A percentile compares a stretch with the other conserved stretches of the same genome.
phyloP scores from a whole-genome alignment of 2,888 invertebrate genomes.

The Melinopterus prodromus region DNA sequence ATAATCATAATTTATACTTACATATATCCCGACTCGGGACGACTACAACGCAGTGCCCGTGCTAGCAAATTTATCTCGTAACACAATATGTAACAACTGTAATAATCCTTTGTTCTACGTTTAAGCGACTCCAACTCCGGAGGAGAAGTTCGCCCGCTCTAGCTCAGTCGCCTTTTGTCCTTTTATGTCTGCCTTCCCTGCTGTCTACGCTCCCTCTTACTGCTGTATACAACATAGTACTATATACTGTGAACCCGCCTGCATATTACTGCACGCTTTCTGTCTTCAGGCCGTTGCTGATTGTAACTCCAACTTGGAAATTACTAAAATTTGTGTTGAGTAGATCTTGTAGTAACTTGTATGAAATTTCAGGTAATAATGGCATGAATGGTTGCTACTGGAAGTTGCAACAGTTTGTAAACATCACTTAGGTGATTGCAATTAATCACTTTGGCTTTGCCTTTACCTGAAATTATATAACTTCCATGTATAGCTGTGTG shows the following conservation, averaged over 20 bases:
- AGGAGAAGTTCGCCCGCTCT: neutral
- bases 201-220: neutral
- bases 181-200: neutral
- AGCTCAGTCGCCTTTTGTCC: constrained; percentile 4
- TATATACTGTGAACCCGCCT: neutral
- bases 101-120: constrained; percentile 18
- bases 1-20: constrained; percentile 36
- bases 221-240: neutral
- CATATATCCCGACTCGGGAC: constrained; percentile 29
- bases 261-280: constrained; percentile 4
- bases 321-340: neutral
- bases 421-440: neutral
- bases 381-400: neutral
- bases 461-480: neutral
- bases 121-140: neutral
- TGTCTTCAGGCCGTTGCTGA: neutral
- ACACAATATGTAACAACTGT: constrained; percentile 22
- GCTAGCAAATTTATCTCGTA: constrained; percentile 16
- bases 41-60: constrained; percentile 10
- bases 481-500: neutral
- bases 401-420: neutral
- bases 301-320: neutral
- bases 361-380: neutral
- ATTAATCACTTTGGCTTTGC: neutral
- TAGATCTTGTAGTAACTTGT: neutral